These are phyloP conservation scores for Cottoperca gobio DNA, from an alignment of 2,797 vertebrate genomes.

Conservation along the genomic window DNA sequence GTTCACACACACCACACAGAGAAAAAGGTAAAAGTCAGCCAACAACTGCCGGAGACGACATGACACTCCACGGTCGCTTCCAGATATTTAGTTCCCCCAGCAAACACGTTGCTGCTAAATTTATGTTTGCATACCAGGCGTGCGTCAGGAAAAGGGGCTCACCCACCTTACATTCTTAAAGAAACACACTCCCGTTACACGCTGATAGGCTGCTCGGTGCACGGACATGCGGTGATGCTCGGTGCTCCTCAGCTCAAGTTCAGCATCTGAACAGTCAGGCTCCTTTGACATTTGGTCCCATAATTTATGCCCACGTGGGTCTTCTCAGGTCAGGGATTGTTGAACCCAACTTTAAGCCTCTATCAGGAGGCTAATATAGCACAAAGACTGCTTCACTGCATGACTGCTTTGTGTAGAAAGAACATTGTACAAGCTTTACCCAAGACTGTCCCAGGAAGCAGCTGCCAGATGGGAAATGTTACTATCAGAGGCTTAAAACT, in stretches of 20 bases:
- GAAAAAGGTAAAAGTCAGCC: conserved; percentile 53
- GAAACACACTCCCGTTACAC: conserved; percentile 75
- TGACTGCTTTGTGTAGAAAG: too few species aligned
- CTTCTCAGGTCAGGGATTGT: too few species aligned
- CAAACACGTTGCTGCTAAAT: conserved; percentile 87
- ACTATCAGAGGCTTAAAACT: too few species aligned
- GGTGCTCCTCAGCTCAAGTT: background rate
- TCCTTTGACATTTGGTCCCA: background rate
- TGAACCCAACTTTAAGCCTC: too few species aligned
- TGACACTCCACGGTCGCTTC: conserved; percentile 74
- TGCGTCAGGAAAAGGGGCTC: conserved; percentile 82
- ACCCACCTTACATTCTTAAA: conserved; percentile 88
- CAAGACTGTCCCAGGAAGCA: too few species aligned
- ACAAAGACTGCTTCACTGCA: too few species aligned
- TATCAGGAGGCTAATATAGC: too few species aligned
- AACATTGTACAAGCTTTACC: too few species aligned
- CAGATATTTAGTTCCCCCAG: conserved; percentile 78
- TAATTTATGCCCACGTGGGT: too few species aligned
- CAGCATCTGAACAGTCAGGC: background rate
- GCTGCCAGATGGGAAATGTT: too few species aligned
- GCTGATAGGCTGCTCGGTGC: conserved; percentile 35
- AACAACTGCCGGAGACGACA: conserved; percentile 66
- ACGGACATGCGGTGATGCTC: conserved; percentile 34
- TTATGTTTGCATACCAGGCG: conserved; percentile 86
- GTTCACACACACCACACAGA: conserved; percentile 24